A percentile compares a stretch with the other conserved stretches of the same genome.
These are phyloP conservation scores for Oophaga sylvatica DNA, from an alignment of 2,797 vertebrate genomes.

Conservation along the genomic window DNA sequence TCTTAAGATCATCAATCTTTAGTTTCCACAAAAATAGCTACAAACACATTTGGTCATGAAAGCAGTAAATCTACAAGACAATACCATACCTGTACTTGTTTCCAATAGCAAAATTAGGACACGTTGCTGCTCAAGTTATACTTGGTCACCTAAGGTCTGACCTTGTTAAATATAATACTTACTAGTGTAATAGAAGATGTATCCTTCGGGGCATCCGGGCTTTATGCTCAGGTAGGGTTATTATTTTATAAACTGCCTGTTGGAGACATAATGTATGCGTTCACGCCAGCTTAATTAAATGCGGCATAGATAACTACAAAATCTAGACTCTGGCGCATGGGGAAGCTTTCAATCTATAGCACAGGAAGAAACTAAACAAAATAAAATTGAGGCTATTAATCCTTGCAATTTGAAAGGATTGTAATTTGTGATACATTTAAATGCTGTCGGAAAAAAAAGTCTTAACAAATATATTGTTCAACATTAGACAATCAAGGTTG, in stretches of 20 bases:
- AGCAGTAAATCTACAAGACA: background rate
- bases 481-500: background rate
- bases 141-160: background rate
- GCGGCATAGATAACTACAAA: background rate
- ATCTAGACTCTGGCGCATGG: background rate
- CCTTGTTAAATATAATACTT: background rate
- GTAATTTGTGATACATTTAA: background rate
- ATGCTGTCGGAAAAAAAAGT: background rate
- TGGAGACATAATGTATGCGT: background rate
- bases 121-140: background rate
- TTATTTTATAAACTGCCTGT: background rate
- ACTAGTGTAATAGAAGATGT: background rate
- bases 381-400: slow-evolving; percentile 1
- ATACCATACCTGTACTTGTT: background rate
- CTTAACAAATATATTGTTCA: background rate
- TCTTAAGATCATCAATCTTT: background rate
- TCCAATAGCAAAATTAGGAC: background rate
- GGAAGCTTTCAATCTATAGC: background rate
- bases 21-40: background rate
- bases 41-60: background rate
- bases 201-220: background rate
- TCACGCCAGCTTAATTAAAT: background rate
- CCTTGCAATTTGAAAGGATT: background rate
- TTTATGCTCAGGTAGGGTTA: background rate
- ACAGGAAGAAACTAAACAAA: background rate